A percentile compares a stretch with the other conserved stretches of the same genome.
These are phyloP conservation scores for Caradrina kadenii DNA, from an alignment of 2,888 invertebrate species.

Conservation along the genomic window DNA sequence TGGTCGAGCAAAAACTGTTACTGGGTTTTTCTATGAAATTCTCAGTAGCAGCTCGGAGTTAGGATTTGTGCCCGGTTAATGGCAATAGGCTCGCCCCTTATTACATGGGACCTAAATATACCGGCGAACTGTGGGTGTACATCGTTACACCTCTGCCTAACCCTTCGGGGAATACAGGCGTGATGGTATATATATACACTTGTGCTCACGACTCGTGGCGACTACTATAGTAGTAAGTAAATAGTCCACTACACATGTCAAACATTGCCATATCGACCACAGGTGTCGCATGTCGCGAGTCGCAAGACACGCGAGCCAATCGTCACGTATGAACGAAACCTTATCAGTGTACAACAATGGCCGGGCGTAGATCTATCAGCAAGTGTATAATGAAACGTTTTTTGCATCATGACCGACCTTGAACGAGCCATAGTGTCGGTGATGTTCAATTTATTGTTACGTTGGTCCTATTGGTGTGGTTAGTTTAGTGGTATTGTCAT, in stretches of 20 bases:
- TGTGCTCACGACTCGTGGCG: too few relatives aligned
- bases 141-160: too few relatives aligned
- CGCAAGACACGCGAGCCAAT: conserved; percentile 1
- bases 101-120: too few relatives aligned
- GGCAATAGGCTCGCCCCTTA: too few relatives aligned
- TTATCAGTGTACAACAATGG: conserved; percentile 59
- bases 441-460: conserved; percentile 38
- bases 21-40: too few relatives aligned
- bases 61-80: too few relatives aligned
- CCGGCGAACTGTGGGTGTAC: too few relatives aligned
- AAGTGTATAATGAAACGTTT: conserved; percentile 54
- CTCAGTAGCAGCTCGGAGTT: too few relatives aligned
- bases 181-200: too few relatives aligned
- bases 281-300: conserved; percentile 18
- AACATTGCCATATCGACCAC: neutral
- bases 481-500: neutral
- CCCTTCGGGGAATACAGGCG: too few relatives aligned
- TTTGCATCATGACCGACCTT: conserved; percentile 53
- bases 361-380: conserved; percentile 47
- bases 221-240: neutral
- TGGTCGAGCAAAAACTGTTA: too few relatives aligned
- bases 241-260: neutral
- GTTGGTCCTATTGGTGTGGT: conserved; percentile 17
- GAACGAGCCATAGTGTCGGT: conserved; percentile 27
- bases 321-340: conserved; percentile 48